phyloP scores from a whole-genome alignment of 1,140 invertebrate species.

The Aphis gossypii region DNA sequence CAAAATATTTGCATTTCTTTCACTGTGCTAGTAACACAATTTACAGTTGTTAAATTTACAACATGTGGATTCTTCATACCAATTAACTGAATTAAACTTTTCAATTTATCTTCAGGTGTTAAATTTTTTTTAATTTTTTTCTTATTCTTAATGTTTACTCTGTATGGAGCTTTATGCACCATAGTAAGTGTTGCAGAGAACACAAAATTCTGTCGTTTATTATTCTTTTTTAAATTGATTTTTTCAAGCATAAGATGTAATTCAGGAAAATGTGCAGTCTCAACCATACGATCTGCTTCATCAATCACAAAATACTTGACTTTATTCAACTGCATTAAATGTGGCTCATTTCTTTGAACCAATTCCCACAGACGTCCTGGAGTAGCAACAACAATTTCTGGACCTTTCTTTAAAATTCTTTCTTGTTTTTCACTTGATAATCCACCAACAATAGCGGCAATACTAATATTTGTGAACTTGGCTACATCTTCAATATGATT shows the following conservation, averaged over 20 bases:
- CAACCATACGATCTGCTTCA: slow-evolving; percentile 98
- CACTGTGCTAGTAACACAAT: slow-evolving; percentile 80
- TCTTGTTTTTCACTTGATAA: slow-evolving; percentile 91
- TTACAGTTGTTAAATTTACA: slow-evolving; percentile 87
- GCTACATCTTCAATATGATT: slow-evolving; percentile 82
- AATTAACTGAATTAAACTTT: slow-evolving; percentile 77
- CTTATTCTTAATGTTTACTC: slow-evolving; percentile 72
- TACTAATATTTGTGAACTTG: slow-evolving; percentile 79
- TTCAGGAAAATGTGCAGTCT: slow-evolving; percentile 96
- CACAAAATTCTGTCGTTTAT: slow-evolving; percentile 87
- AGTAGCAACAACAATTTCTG: slow-evolving; percentile 95
- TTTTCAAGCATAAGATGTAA: slow-evolving; percentile 81
- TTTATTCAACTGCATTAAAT: slow-evolving; percentile 75
- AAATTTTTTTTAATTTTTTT: slow-evolving; percentile 59
- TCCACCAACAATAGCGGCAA: slow-evolving; percentile 87
- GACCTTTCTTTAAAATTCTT: slow-evolving; percentile 79
- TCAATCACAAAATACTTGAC: slow-evolving; percentile 91
- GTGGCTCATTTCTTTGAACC: slow-evolving; percentile 77
- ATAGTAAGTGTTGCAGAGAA: slow-evolving; percentile 97
- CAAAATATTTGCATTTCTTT: slow-evolving; percentile 72
- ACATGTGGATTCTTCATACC: slow-evolving; percentile 88
- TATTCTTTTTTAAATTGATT: slow-evolving; percentile 76
- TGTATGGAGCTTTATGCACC: slow-evolving; percentile 81
- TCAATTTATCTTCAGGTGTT: slow-evolving; percentile 50
- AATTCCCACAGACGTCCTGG: slow-evolving; percentile 96